Evolutionary conservation across 2,797 vertebrate genomes (phyloP).

Genomic region (Aselliscus stoliczkanus): DNA sequence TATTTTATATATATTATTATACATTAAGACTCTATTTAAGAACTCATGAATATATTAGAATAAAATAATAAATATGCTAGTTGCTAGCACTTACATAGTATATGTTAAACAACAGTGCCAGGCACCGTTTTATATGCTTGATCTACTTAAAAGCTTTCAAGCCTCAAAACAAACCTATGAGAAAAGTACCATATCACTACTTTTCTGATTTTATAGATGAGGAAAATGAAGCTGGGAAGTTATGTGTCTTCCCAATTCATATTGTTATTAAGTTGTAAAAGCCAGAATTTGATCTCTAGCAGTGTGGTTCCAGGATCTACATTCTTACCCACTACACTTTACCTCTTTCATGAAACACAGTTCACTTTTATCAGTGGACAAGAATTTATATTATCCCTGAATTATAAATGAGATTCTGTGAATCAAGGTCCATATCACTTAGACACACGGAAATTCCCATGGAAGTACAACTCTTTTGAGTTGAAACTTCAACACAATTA

Average conservation of each 20-base stretch:
- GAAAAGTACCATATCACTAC: neutral
- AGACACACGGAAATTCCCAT: neutral
- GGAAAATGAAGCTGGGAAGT: neutral
- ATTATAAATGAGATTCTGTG: neutral
- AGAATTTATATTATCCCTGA: neutral
- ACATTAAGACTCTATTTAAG: neutral
- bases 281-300: neutral
- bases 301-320: neutral
- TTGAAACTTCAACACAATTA: constrained; percentile 1
- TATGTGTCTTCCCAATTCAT: neutral
- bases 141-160: neutral
- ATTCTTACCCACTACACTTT: neutral
- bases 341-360: neutral
- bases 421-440: neutral
- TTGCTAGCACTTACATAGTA: neutral
- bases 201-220: neutral
- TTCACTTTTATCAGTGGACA: neutral
- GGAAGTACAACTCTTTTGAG: neutral
- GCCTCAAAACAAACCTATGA: neutral
- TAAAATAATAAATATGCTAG: neutral
- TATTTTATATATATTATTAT: neutral
- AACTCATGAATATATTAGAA: neutral
- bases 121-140: neutral
- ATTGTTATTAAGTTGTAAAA: neutral
- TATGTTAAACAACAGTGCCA: neutral